These are phyloP conservation scores for Petaurus breviceps DNA, from an alignment of 2,113 vertebrate species.

Conservation along the genomic window DNA sequence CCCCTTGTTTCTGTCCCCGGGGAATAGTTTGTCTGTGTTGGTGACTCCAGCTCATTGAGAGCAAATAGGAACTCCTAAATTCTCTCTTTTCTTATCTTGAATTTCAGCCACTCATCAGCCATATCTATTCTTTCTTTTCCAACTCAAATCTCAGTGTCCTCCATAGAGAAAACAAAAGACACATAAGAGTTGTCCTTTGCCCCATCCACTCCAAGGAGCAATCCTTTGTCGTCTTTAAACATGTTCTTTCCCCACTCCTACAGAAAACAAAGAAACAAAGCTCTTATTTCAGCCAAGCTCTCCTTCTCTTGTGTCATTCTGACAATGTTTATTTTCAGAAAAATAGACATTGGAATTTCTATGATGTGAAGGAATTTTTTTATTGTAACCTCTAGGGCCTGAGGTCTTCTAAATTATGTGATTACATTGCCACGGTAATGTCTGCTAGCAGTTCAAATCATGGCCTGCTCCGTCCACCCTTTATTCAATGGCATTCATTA, in stretches of 20 bases:
- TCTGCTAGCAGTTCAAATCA: not conserved
- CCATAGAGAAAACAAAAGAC: not conserved
- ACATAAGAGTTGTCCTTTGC: not conserved
- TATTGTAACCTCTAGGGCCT: not conserved
- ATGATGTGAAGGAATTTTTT: not conserved
- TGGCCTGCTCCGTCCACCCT: not conserved
- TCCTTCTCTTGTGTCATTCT: not conserved
- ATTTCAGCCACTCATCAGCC: not conserved
- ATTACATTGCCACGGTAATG: not conserved
- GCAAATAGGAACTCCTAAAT: not conserved
- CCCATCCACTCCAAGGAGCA: not conserved
- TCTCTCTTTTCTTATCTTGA: not conserved
- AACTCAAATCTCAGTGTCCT: not conserved
- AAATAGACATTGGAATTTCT: not conserved
- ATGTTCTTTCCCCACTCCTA: not conserved
- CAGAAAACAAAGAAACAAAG: not conserved
- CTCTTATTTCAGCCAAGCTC: not conserved
- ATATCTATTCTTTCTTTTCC: not conserved
- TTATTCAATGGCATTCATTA: not conserved
- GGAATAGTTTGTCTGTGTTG: not conserved
- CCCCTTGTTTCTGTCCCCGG: not conserved
- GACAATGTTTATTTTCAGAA: not conserved
- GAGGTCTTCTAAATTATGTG: not conserved
- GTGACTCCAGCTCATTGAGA: not conserved
- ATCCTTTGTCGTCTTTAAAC: not conserved